Percentiles rank a stretch among this genome's conserved stretches.
phyloP scores from a whole-genome alignment of 2,113 vertebrate genomes.

The Cnemophilus loriae region DNA sequence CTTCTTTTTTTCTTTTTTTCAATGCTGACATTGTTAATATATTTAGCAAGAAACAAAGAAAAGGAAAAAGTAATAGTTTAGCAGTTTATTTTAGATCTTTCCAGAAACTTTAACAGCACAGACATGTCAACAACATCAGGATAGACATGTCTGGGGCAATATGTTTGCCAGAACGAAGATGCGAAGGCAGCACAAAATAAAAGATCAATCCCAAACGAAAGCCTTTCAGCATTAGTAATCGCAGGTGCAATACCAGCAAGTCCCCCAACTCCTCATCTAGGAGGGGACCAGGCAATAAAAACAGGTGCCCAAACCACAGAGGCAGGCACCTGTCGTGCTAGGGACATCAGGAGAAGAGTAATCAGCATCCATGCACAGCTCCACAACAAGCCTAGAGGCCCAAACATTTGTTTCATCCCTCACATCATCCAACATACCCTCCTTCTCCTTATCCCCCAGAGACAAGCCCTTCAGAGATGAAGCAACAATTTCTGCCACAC shows the following conservation, averaged over 20 bases:
- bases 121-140: background rate
- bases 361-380: background rate
- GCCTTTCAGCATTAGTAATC: background rate
- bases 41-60: background rate
- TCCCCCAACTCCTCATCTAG: background rate
- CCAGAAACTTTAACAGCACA: conserved; percentile 1
- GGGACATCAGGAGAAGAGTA: background rate
- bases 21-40: background rate
- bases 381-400: background rate
- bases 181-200: background rate
- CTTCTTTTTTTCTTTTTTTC: background rate
- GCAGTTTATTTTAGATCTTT: background rate
- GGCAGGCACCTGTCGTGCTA: fast-evolving
- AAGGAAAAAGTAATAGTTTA: background rate
- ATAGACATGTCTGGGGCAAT: background rate
- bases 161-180: background rate
- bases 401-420: background rate
- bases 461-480: background rate
- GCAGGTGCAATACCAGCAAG: background rate
- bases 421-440: background rate
- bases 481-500: background rate
- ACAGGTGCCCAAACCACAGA: fast-evolving
- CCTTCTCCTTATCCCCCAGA: background rate
- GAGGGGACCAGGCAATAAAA: background rate
- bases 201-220: background rate